These are phyloP conservation scores for Rhagium mordax DNA, from an alignment of 2,888 invertebrate species.

Conservation along the genomic window DNA sequence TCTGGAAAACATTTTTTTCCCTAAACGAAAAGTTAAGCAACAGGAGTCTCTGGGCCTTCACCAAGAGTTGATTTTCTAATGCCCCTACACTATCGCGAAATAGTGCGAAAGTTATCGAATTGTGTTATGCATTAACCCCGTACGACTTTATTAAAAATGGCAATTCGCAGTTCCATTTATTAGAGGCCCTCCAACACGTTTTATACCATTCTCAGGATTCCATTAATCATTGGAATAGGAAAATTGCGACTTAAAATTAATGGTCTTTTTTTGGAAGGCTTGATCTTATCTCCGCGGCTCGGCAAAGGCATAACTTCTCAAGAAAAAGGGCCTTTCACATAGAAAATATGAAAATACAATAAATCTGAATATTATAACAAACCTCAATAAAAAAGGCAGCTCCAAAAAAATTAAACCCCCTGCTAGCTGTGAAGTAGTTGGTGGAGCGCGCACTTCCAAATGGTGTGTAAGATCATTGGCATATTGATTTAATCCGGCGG, in stretches of 20 bases:
- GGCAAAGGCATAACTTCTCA: constrained; percentile 15
- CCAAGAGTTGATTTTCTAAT: background rate
- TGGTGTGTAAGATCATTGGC: background rate
- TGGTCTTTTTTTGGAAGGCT: constrained; percentile 41
- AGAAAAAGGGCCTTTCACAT: constrained; percentile 11
- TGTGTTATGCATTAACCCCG: constrained; percentile 1
- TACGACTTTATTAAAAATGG: constrained; percentile 28
- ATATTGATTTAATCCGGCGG: background rate
- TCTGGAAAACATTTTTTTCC: too few species aligned
- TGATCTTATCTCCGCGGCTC: constrained; percentile 37
- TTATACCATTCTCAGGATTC: constrained; percentile 27
- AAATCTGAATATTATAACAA: constrained; percentile 30
- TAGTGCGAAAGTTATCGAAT: background rate
- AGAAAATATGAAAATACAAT: constrained; percentile 35
- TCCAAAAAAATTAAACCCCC: constrained; percentile 13
- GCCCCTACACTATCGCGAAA: background rate
- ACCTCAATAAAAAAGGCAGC: constrained; percentile 27
- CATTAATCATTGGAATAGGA: constrained; percentile 48
- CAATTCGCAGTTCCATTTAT: constrained; percentile 36
- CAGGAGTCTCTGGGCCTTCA: too few species aligned
- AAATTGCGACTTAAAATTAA: constrained; percentile 45
- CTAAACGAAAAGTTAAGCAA: too few species aligned
- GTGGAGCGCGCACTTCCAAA: background rate
- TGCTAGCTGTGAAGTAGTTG: background rate
- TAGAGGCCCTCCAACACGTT: constrained; percentile 17